Evolutionary conservation across 2,113 vertebrate species (phyloP).

Genomic region (Saccopteryx leptura): DNA sequence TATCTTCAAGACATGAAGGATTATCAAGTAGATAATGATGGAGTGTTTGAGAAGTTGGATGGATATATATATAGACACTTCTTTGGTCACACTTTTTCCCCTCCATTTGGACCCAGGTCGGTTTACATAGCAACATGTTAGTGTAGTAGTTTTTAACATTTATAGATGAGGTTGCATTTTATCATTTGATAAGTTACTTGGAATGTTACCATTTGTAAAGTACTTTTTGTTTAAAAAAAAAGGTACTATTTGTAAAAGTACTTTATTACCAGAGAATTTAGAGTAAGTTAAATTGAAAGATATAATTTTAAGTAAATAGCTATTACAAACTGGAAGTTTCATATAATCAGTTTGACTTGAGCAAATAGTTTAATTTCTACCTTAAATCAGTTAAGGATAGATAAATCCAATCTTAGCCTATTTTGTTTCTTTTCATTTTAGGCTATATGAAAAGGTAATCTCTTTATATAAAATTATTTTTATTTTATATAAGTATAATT

Average conservation of each 20-base stretch:
- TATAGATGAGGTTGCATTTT: slow-evolving; percentile 53
- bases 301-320: slow-evolving; percentile 55
- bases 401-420: slow-evolving; percentile 6
- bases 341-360: slow-evolving; percentile 52
- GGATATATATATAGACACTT: slow-evolving; percentile 95
- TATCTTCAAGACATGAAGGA: slow-evolving; percentile 94
- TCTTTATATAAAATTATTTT: slow-evolving; percentile 40
- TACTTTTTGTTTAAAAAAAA: slow-evolving; percentile 11
- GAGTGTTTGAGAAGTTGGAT: slow-evolving; percentile 94
- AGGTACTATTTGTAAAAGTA: slow-evolving; percentile 44
- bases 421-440: slow-evolving; percentile 49
- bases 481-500: neutral
- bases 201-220: slow-evolving; percentile 47
- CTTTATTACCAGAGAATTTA: slow-evolving; percentile 58
- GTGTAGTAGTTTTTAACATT: slow-evolving; percentile 80
- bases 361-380: slow-evolving; percentile 51
- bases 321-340: slow-evolving; percentile 39
- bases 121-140: slow-evolving; percentile 85
- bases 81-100: slow-evolving; percentile 92
- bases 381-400: slow-evolving; percentile 31
- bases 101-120: slow-evolving; percentile 93
- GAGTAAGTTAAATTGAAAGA: slow-evolving; percentile 33
- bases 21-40: slow-evolving; percentile 89
- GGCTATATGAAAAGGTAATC: slow-evolving; percentile 45
- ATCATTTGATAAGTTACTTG: slow-evolving; percentile 48